Evolutionary conservation across 1,140 invertebrate genomes (phyloP), one percentile per base, ranked within the genome.

Genomic region (Zaprionus vittiger): DNA sequence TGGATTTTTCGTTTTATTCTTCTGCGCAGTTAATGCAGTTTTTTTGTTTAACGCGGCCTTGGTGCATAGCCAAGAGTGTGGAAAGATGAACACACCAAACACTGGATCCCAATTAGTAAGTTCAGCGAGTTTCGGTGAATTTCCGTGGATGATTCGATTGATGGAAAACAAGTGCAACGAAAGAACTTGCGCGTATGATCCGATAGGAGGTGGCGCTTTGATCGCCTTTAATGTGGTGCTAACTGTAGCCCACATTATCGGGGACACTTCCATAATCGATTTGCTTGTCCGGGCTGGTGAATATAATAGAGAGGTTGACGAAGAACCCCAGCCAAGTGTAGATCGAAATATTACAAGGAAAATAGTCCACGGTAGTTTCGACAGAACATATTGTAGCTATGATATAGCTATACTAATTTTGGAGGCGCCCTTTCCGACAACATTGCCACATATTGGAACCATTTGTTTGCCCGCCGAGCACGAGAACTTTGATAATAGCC

Each of bases 41-140:
- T 5, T 12, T 5, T 34, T 34, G 2, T 9, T 34, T 34, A 34
- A 11, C 31, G 31, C 28, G 6, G 1, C 28, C 2, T 7, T 34
- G 31, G 31, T 34, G 9, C 37, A 15, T 38, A 38, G 37, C 37
- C 37, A 38, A 5, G 37, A 38, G 14, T 38, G 37, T 38, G 37
- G 37, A 12, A 38, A 38, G 37, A 12, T 12, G 14, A 38, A 38
- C 2, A 37, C 14, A 41, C 38, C 38, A 15, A 41, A 1, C 15
- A n/a, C 38, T 6, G 1, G 14, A 14, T 0, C 0, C 37, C 12
- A 5, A 14, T 2, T 38, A 7, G 1, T 4, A n/a, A 5, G 2
- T n/a, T 41, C 15, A n/a, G 38, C 38, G 0, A 41, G 14, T 41
- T 41, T n/a, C 38, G 38, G 38, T n/a, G 38, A 41, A 41, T 41